Base-by-base conservation (phyloP, 2,888 invertebrate species). In the Euzetes globulus region DNA sequence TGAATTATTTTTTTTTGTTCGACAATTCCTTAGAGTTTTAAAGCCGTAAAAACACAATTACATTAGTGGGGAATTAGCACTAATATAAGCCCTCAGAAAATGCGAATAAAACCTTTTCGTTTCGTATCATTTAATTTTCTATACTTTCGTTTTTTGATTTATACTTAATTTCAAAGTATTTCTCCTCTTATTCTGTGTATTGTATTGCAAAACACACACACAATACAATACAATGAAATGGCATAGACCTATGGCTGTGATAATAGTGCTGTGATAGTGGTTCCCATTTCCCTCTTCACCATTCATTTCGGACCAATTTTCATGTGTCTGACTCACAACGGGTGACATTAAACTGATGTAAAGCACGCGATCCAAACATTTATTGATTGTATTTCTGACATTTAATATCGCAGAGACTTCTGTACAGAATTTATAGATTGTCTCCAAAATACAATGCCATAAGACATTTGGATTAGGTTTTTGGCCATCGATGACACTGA, bases 301-400 rank as follows among this genome's bases (percentile, higher is more conserved):
- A 68, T 68, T 68, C 68, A 68, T 68, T 68, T 68, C n/a, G 45
- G 68, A 45, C 68, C 68, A 68, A 68, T 45, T 45, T 68, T 68
- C 33, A 25, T 68, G 37, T 45, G 68, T 68, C 45, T 68, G 41
- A 19, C 45, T 68, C 45, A 68, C 68, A 45, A 41, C n/a, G 45
- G 37, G 65, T 65, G 37, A 68, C 68, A 68, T 68, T 68, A 68
- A 68, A 68, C 41, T 68, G 41, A n/a, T 68, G 68, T 68, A 9
- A 63, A 45, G 45, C 68, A 68, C 68, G 68, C 68, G 68, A 68
- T 68, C 33, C 68, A 68, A 22, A 25, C 68, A 68, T 68, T 68
- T 68, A 68, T 68, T 68, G 68, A 68, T 68, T 68, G 7, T 5
- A 27, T 29, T 29, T 63, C 41, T 45, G 41, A 68, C 68, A 68